These are phyloP conservation scores for Myocastor coypus DNA, from an alignment of 2,113 vertebrate genomes.

Conservation along the genomic window DNA sequence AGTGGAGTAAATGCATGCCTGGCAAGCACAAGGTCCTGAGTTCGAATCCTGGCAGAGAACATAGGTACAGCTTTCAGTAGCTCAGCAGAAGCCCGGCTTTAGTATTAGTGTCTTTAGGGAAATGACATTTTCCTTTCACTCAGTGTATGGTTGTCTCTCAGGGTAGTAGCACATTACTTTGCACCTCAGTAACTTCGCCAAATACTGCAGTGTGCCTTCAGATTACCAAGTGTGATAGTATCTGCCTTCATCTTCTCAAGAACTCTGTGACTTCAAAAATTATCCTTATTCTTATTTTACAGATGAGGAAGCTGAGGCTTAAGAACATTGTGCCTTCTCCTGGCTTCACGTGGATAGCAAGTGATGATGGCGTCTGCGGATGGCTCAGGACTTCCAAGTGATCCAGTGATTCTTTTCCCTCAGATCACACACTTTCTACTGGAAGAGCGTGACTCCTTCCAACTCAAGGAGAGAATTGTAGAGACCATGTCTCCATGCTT, in stretches of 20 bases:
- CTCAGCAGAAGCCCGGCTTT: not conserved
- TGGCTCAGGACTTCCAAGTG: not conserved
- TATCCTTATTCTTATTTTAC: not conserved
- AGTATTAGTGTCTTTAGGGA: not conserved
- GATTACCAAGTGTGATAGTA: not conserved
- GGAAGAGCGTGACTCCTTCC: not conserved
- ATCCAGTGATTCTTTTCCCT: not conserved
- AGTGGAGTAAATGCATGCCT: too few relatives aligned
- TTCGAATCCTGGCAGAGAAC: not conserved
- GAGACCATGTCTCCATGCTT: not conserved
- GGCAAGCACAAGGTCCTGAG: too few relatives aligned
- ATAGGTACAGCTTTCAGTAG: not conserved
- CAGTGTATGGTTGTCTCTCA: not conserved
- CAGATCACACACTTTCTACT: not conserved
- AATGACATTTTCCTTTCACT: not conserved
- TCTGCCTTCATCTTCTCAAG: conserved; percentile 13
- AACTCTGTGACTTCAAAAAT: not conserved
- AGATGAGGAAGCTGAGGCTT: not conserved
- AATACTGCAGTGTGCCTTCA: not conserved
- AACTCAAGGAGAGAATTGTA: not conserved
- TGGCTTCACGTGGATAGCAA: not conserved
- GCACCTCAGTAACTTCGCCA: not conserved
- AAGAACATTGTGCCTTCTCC: not conserved
- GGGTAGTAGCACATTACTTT: not conserved
- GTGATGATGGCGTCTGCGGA: not conserved